phyloP scores from a whole-genome alignment of 2,888 invertebrate species.

The Barypeithes pellucidus region DNA sequence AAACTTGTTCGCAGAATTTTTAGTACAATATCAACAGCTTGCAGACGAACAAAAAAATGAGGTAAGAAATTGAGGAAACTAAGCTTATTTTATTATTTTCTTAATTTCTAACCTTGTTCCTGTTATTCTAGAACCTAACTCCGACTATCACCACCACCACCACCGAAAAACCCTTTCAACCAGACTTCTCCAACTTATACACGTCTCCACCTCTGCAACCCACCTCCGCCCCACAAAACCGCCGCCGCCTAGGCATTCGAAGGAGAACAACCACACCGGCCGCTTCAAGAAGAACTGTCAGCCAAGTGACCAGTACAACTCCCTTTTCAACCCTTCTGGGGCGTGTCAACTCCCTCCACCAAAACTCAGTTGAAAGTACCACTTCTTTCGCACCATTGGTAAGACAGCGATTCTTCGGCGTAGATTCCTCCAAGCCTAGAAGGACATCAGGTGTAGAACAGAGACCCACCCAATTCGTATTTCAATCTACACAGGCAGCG shows the following conservation, averaged over 20 bases:
- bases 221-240: background rate
- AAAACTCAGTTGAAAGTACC: constrained; percentile 5
- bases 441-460: background rate
- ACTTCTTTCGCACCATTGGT: constrained; percentile 9
- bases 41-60: constrained; percentile 6
- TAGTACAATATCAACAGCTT: constrained; percentile 24
- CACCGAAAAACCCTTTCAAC: background rate
- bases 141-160: background rate
- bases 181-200: background rate
- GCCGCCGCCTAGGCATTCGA: constrained; percentile 5
- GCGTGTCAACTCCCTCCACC: background rate
- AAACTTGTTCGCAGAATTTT: constrained; percentile 23
- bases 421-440: background rate
- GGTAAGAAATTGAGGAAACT: too few species aligned
- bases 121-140: too few species aligned
- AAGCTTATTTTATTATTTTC: too few species aligned
- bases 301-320: background rate
- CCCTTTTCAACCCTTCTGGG: background rate
- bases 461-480: background rate
- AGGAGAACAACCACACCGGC: constrained; percentile 6
- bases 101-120: too few species aligned
- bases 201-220: background rate
- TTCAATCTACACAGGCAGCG: background rate
- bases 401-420: constrained; percentile 29
- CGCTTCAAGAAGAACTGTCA: background rate